These are phyloP conservation scores for Microtus pennsylvanicus DNA, from an alignment of 2,113 vertebrate species.

Conservation along the genomic window DNA sequence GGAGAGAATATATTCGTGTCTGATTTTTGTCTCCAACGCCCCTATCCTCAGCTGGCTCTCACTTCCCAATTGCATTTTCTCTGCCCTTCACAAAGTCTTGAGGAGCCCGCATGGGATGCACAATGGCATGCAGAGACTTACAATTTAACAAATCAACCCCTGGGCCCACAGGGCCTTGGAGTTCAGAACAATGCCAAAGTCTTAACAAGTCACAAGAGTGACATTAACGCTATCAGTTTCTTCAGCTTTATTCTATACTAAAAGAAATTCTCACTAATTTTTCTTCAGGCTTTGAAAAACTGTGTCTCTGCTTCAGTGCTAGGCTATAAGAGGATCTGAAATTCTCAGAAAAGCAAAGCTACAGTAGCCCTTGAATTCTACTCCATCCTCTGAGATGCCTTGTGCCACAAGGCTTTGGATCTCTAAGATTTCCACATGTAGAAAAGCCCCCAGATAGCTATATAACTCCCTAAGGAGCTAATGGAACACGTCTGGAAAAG, in stretches of 20 bases:
- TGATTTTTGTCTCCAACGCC: slow-evolving; percentile 26
- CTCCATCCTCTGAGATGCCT: background rate
- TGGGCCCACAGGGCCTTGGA: slow-evolving; percentile 49
- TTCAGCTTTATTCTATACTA: slow-evolving; percentile 49
- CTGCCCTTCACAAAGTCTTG: slow-evolving; percentile 55
- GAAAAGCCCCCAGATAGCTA: background rate
- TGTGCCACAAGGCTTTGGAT: background rate
- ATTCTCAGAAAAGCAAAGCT: background rate
- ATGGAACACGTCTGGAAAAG: background rate
- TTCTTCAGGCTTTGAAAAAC: slow-evolving; percentile 71
- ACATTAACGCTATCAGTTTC: slow-evolving; percentile 65
- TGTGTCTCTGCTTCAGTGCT: background rate
- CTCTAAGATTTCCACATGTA: too few species aligned
- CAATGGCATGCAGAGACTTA: slow-evolving; percentile 64
- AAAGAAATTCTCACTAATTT: slow-evolving; percentile 45
- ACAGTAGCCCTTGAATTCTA: background rate
- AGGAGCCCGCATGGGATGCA: slow-evolving; percentile 59
- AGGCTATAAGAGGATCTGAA: background rate
- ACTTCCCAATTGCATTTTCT: slow-evolving; percentile 35
- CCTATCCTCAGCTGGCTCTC: background rate
- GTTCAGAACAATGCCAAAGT: slow-evolving; percentile 77
- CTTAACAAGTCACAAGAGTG: slow-evolving; percentile 79
- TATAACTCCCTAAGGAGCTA: background rate
- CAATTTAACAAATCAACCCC: slow-evolving; percentile 82
- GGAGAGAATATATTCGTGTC: slow-evolving; percentile 56